Conservation (phyloP, 2,888 invertebrate species). For the Parnassius smintheus region DNA sequence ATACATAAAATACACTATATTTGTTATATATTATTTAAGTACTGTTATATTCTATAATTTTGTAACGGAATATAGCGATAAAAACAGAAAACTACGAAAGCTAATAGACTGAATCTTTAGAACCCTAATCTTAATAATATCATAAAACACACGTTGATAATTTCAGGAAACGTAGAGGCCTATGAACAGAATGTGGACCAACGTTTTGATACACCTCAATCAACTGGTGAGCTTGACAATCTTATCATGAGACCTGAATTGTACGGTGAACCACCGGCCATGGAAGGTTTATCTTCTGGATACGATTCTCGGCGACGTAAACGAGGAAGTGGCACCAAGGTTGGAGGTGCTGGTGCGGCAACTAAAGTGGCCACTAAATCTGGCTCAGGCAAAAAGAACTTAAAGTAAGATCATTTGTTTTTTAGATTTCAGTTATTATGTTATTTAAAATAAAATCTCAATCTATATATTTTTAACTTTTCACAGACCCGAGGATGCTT, state of each 20-base stretch:
- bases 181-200: conserved; percentile 69
- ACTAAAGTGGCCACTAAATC: conserved; percentile 74
- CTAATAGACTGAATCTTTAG: too few relatives aligned
- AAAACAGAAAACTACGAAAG: too few relatives aligned
- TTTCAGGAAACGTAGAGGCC: conserved; percentile 69
- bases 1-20: too few relatives aligned
- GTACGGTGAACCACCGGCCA: conserved; percentile 81
- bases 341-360: conserved; percentile 72
- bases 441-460: not conserved
- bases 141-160: not conserved
- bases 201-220: conserved; percentile 58
- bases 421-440: not conserved
- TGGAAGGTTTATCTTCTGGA: conserved; percentile 62
- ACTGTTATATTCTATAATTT: too few relatives aligned
- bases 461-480: conserved; percentile 19
- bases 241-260: conserved; percentile 83
- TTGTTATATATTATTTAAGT: too few relatives aligned
- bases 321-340: conserved; percentile 71
- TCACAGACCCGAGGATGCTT: conserved; percentile 58
- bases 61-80: too few relatives aligned
- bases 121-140: not conserved
- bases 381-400: conserved; percentile 72
- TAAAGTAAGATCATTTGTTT: conserved; percentile 55
- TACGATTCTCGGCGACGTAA: conserved; percentile 70
- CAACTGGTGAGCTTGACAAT: conserved; percentile 77